Conservation (phyloP, 2,113 vertebrate genomes). For the Nesoenas mayeri region DNA sequence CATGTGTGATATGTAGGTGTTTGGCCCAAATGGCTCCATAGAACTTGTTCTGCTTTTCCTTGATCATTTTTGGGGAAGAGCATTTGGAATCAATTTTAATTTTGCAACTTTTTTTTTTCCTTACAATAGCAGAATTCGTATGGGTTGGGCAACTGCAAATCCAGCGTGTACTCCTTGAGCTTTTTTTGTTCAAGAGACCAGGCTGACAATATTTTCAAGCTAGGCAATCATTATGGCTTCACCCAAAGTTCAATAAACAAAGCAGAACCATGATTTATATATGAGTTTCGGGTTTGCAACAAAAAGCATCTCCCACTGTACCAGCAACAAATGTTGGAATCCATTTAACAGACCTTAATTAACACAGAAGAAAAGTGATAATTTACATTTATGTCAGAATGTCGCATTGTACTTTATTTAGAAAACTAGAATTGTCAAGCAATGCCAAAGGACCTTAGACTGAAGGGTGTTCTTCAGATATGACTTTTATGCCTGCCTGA, state of each 20-base stretch:
- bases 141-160: background rate
- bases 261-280: conserved; percentile 24
- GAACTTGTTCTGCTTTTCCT: background rate
- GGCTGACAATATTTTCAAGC: conserved; percentile 10
- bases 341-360: conserved; percentile 73
- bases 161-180: background rate
- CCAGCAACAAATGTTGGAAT: conserved; percentile 32
- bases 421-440: conserved; percentile 75
- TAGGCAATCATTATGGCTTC: conserved; percentile 2
- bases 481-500: conserved; percentile 71
- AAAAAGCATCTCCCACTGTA: conserved; percentile 45
- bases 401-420: conserved; percentile 72
- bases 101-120: background rate
- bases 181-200: conserved; percentile 18
- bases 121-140: background rate
- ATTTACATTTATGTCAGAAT: conserved; percentile 79
- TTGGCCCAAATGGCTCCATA: background rate
- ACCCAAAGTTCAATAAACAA: conserved; percentile 38
- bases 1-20: fast-evolving
- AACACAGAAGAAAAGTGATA: conserved; percentile 73
- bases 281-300: conserved; percentile 52
- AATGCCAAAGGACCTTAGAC: conserved; percentile 54
- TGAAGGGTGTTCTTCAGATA: conserved; percentile 72
- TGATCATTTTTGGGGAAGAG: background rate
- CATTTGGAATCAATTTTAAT: background rate